Evolutionary conservation across 2,797 vertebrate genomes (phyloP).

Genomic region (Etheostoma perlongum): DNA sequence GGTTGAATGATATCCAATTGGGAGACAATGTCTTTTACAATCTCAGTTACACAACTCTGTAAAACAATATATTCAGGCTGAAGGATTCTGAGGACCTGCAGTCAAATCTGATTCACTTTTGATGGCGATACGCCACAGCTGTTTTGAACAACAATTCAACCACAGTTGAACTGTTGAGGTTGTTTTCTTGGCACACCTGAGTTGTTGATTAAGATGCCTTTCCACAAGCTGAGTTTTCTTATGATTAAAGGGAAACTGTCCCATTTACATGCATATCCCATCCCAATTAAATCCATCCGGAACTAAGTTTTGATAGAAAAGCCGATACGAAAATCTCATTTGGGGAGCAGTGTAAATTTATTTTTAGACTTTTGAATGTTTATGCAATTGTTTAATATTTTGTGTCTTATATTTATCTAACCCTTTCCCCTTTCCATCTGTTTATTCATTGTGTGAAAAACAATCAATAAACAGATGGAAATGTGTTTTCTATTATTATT

Average conservation of each 20-base stretch:
- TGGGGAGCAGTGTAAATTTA: not conserved
- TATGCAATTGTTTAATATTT: not conserved
- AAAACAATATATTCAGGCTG: conserved; percentile 37
- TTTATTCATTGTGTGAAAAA: not conserved
- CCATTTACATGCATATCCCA: conserved; percentile 30
- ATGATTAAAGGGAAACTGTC: conserved; percentile 32
- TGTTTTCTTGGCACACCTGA: conserved; percentile 35
- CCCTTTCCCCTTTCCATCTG: not conserved
- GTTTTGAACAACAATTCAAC: conserved; percentile 23
- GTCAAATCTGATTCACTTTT: conserved; percentile 32
- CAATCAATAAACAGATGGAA: no score
- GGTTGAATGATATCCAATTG: conserved; percentile 1
- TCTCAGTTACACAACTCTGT: conserved; percentile 11
- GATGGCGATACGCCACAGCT: conserved; percentile 27
- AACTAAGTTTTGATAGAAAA: conserved; percentile 31
- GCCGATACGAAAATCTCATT: conserved; percentile 22
- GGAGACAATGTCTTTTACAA: conserved; percentile 12
- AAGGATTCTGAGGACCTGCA: conserved; percentile 34
- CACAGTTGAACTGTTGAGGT: conserved; percentile 12
- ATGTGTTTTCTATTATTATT: conserved; percentile 26
- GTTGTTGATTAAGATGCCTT: conserved; percentile 15
- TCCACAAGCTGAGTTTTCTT: conserved; percentile 11
- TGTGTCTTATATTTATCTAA: conserved; percentile 3
- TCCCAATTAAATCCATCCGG: conserved; percentile 27
- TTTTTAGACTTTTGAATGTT: conserved; percentile 10